These are phyloP conservation scores for Arctopsyche grandis DNA, from an alignment of 1,140 invertebrate genomes.

Conservation along the genomic window DNA sequence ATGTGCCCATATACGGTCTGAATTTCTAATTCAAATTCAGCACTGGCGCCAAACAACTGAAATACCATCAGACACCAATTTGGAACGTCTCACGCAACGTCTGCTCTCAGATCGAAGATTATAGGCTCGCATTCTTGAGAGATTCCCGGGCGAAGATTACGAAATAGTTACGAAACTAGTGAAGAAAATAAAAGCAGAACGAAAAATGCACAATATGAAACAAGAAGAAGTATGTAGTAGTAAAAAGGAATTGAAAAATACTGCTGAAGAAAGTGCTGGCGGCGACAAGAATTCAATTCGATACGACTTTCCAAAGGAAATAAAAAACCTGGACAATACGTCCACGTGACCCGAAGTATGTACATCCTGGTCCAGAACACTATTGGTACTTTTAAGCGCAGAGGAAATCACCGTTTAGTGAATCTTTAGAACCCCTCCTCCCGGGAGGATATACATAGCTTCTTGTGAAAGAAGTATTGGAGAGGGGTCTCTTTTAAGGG, in stretches of 20 bases:
- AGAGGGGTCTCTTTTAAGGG: background rate
- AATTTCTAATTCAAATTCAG: background rate
- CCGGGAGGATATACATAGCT: too few species aligned
- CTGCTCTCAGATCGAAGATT: too few species aligned
- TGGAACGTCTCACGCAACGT: too few species aligned
- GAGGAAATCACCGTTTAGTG: too few species aligned
- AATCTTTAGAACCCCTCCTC: too few species aligned
- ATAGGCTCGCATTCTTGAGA: too few species aligned
- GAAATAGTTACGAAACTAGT: conserved; percentile 25
- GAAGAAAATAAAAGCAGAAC: conserved; percentile 18
- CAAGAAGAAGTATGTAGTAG: background rate
- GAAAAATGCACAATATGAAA: background rate
- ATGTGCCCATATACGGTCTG: background rate
- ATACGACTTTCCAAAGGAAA: conserved; percentile 25
- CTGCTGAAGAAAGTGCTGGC: background rate
- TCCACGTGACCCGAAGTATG: too few species aligned
- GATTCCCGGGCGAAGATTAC: conserved; percentile 19
- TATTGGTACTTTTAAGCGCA: background rate
- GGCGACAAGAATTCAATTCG: conserved; percentile 5
- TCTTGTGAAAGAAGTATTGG: too few species aligned
- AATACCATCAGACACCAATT: background rate
- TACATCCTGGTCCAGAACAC: background rate
- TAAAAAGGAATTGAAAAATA: background rate
- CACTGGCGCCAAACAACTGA: conserved; percentile 5
- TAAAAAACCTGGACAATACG: background rate